Evolutionary conservation across 2,888 invertebrate genomes (phyloP).

Genomic region (Cinara cedri): DNA sequence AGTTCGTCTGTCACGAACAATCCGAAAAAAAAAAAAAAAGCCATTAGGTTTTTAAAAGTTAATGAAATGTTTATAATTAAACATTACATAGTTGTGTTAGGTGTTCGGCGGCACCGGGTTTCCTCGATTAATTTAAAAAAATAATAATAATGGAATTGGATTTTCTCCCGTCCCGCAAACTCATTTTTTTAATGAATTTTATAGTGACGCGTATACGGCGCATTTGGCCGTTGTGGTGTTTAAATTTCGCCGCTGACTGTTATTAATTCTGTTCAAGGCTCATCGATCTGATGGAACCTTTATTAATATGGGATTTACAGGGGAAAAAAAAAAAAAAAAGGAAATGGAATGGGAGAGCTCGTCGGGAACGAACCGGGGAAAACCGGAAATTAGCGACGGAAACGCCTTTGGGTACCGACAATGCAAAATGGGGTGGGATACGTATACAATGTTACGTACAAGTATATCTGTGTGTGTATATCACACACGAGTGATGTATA

Average conservation of each 20-base stretch:
- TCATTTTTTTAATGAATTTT: constrained; percentile 54
- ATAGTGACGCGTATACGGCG: constrained; percentile 18
- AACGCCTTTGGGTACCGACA: constrained; percentile 38
- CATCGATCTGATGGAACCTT: constrained; percentile 40
- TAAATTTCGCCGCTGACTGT: constrained; percentile 31
- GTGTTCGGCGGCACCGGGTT: constrained; percentile 51
- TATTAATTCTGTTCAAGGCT: constrained; percentile 51
- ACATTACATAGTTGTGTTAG: constrained; percentile 49
- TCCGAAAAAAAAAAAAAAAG: constrained; percentile 37
- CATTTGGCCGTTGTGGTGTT: constrained; percentile 20
- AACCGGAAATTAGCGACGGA: constrained; percentile 50
- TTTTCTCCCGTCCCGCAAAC: constrained; percentile 31
- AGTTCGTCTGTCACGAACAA: constrained; percentile 1
- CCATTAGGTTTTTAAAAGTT: constrained; percentile 56
- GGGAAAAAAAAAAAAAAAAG: constrained; percentile 19
- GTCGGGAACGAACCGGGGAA: constrained; percentile 15
- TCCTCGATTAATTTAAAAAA: constrained; percentile 56
- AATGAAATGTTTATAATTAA: constrained; percentile 57
- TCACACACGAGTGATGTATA: not conserved
- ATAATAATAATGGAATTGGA: constrained; percentile 57
- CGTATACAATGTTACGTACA: not conserved
- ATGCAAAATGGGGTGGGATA: constrained; percentile 19
- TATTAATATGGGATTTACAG: constrained; percentile 45
- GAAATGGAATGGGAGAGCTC: constrained; percentile 28
- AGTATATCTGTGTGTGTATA: too few relatives aligned